Evolutionary conservation across 2,797 vertebrate genomes (phyloP), one percentile per base, ranked within the genome.

Genomic region (Aulostomus chinensis): DNA sequence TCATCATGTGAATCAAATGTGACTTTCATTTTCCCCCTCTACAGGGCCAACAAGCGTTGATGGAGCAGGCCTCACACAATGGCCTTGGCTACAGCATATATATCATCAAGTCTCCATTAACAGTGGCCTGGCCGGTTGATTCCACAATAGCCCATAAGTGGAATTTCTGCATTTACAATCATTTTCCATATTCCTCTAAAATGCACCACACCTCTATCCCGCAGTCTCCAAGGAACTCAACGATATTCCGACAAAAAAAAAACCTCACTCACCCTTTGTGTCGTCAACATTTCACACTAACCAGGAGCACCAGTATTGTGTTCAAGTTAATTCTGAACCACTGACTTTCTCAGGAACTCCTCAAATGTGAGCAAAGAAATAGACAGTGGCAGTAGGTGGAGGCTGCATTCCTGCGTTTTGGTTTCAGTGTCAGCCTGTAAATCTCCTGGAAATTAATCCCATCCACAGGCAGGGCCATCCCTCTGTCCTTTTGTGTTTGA

Each of bases 391-490:
- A 85, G 89, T 48, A 70, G 50, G 35, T 67, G 59, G 54, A 80
- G 66, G 58, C 45, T 35, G 50, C 67, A 65, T 69, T 88, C 78
- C 74, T 83, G 3, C 48, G 80, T 91, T 93, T 89, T 79, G 48
- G 57, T 62, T 52, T 68, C 43, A 29, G 31, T 10, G 49, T 35
- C 43, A 8, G 87, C 76, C 68, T 84, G 92, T 94, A 95, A 94
- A 93, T 94, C 92, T 94, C 89, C 83, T 87, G 88, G 88, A 90
- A 93, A 92, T 94, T 86, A 92, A 93, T 89, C 88, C 87, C 81
- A 88, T 89, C 87, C 86, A 61, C 74, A 65, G 83, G 72, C 20
- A 8, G 9, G 46, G 43, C 65, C 70, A 81, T 86, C 83, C 47
- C 86, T 78, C 78, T 1, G 0, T 11, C 68, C 65, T 85, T 92